A percentile compares a stretch with the other conserved stretches of the same genome.
Conservation (phyloP, 35 echinoderm and acorn worm species). For the Eucidaris tribuloides region DNA sequence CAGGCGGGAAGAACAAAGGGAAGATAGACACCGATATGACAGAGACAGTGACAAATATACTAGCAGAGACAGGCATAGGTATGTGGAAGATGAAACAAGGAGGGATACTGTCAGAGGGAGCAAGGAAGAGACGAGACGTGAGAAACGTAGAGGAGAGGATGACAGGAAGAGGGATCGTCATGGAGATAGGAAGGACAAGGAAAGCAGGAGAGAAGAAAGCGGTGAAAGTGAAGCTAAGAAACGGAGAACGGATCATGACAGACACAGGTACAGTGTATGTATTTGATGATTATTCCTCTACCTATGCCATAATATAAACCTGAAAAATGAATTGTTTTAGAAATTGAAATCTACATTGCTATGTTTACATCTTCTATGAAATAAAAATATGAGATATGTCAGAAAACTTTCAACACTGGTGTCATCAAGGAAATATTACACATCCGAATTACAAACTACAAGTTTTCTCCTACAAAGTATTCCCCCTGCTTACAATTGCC, state of each 20-base stretch:
- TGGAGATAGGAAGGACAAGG: background rate
- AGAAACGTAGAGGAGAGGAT: background rate
- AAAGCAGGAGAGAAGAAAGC: slow-evolving; percentile 17
- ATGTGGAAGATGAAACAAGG: slow-evolving; percentile 11
- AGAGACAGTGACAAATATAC: slow-evolving; percentile 4
- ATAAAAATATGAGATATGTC: too few species aligned
- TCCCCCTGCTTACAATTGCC: too few species aligned
- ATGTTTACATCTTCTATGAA: too few species aligned
- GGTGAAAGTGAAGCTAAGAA: background rate
- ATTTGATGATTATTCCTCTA: too few species aligned
- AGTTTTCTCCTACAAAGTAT: too few species aligned
- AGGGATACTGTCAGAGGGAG: background rate
- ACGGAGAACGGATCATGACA: slow-evolving; percentile 3
- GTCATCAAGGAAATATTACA: too few species aligned
- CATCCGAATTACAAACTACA: too few species aligned
- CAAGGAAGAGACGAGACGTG: background rate
- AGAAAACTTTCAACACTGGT: too few species aligned
- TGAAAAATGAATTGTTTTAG: too few species aligned
- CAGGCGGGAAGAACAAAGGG: background rate
- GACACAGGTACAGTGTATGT: too few species aligned
- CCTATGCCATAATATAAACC: too few species aligned
- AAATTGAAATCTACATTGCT: too few species aligned
- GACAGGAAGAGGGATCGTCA: background rate
- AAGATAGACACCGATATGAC: slow-evolving; percentile 1
- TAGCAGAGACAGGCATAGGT: slow-evolving; percentile 23